phyloP scores from a whole-genome alignment of 2,888 invertebrate species.

The Drosophila pegasa region DNA sequence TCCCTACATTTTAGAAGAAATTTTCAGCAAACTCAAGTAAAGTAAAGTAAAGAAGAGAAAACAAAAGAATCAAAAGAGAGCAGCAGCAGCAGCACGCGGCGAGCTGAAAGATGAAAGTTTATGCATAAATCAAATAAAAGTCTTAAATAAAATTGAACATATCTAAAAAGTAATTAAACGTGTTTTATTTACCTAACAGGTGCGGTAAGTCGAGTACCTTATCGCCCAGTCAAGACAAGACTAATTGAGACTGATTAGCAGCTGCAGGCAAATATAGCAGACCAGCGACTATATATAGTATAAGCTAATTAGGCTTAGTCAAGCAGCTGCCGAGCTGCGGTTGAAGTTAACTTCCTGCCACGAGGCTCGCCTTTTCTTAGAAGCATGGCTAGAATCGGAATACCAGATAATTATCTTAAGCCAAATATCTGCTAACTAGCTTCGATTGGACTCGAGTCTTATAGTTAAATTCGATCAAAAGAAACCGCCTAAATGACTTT shows the following conservation, averaged over 20 bases:
- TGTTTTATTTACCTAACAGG: conserved; percentile 22
- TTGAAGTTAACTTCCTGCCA: not conserved
- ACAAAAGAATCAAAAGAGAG: conserved; percentile 36
- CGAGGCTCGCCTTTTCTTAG: not conserved
- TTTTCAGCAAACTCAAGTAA: conserved; percentile 43
- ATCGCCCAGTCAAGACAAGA: not conserved
- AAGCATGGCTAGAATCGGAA: too few species aligned
- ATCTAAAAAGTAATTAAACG: conserved; percentile 65
- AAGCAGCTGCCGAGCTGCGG: not conserved
- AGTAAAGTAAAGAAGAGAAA: conserved; percentile 15
- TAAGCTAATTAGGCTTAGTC: conserved; percentile 1
- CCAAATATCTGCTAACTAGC: too few species aligned
- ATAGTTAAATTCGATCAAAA: conserved; percentile 32
- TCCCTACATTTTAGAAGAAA: conserved; percentile 68
- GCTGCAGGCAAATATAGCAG: conserved; percentile 17
- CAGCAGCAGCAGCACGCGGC: conserved; percentile 35
- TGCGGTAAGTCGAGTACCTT: not conserved
- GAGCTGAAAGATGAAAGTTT: conserved; percentile 54
- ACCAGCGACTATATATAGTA: conserved; percentile 1
- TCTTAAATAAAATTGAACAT: conserved; percentile 81
- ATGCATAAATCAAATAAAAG: conserved; percentile 73
- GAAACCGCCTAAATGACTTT: conserved; percentile 42
- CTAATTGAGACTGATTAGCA: conserved; percentile 5
- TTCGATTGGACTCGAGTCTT: not conserved
- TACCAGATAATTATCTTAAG: too few species aligned